Base-by-base conservation (phyloP, 2,888 invertebrate genomes). In the Acleris laterana region DNA sequence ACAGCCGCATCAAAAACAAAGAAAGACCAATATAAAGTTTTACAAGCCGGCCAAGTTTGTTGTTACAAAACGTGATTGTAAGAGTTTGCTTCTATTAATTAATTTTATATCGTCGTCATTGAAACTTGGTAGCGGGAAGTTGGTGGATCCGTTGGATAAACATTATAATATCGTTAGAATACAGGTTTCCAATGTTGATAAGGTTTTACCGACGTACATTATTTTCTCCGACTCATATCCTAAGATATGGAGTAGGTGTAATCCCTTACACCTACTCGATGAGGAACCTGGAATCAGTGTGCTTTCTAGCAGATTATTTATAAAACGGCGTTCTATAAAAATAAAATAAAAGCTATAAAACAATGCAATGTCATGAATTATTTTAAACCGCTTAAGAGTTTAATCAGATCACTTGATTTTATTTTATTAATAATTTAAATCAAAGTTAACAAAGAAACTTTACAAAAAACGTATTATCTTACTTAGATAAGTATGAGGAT, bases 1-100 rank as follows among this genome's bases (percentile, higher is more conserved):
- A 52, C 2, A 11, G 11, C 17, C 38, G 19, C 38, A 16, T 53
- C 38, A 46, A 16, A 53, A 20, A 50, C 32, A 13, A 60, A 60
- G 25, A 55, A 60, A 60, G 20, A 55, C 49, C 60, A 65, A 60
- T 53, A 49, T 2, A 55, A 65, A 59, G 53, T 60, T 64, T 42
- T 11, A 16, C 53, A 49, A 55, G 19, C 48, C 38, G 7, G 13
- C 52, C 60, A 32, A 59, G 20, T 50, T 22, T 4, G 52, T 48
- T 42, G 9, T 19, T 38, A 53, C 60, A 60, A 55, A 46, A 17
- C n/a, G 19, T 19, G 19, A 57, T 58, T 51, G 46, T 46, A 19
- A 52, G 52, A 53, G 52, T 38, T 63, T 22, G 38, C 25, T 55
- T n/a, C 49, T 28, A 64, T 55, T 60, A 55, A 65, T 65, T 60